phyloP scores from a whole-genome alignment of 2,113 vertebrate genomes.

The Ornithorhynchus anatinus region DNA sequence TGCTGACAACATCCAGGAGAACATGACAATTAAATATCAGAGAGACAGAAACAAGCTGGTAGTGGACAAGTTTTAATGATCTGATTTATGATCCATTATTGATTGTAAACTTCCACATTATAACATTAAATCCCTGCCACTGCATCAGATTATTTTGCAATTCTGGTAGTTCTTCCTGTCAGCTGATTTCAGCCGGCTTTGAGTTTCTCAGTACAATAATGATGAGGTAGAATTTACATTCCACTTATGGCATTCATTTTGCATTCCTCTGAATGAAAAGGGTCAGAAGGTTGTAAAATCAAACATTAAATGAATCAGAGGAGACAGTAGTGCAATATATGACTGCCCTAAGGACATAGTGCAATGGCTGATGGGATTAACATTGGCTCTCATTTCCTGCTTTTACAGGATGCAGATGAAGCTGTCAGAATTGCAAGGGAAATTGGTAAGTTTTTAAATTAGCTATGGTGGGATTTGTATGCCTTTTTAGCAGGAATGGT shows the following conservation, averaged over 20 bases:
- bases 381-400: slow-evolving; percentile 78
- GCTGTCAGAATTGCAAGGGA: slow-evolving; percentile 94
- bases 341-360: slow-evolving; percentile 79
- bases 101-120: slow-evolving; percentile 77
- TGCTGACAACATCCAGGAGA: slow-evolving; percentile 82
- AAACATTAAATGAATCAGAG: slow-evolving; percentile 82
- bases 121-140: slow-evolving; percentile 74
- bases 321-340: slow-evolving; percentile 83
- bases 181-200: slow-evolving; percentile 68
- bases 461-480: slow-evolving; percentile 74
- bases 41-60: slow-evolving; percentile 60
- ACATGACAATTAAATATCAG: slow-evolving; percentile 60
- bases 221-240: slow-evolving; percentile 79
- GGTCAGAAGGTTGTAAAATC: slow-evolving; percentile 83
- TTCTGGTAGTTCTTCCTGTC: slow-evolving; percentile 71
- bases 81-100: slow-evolving; percentile 75
- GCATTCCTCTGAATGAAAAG: slow-evolving; percentile 81
- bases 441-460: slow-evolving; percentile 91
- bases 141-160: slow-evolving; percentile 69
- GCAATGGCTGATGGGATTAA: slow-evolving; percentile 82
- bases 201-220: slow-evolving; percentile 70
- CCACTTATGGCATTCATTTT: slow-evolving; percentile 87
- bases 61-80: slow-evolving; percentile 69
- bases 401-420: slow-evolving; percentile 90
- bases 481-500: slow-evolving; percentile 73